Percentiles rank a stretch among this genome's conserved stretches.
Conservation (phyloP, 2,113 vertebrate genomes). For the Coregonus clupeaformis region DNA sequence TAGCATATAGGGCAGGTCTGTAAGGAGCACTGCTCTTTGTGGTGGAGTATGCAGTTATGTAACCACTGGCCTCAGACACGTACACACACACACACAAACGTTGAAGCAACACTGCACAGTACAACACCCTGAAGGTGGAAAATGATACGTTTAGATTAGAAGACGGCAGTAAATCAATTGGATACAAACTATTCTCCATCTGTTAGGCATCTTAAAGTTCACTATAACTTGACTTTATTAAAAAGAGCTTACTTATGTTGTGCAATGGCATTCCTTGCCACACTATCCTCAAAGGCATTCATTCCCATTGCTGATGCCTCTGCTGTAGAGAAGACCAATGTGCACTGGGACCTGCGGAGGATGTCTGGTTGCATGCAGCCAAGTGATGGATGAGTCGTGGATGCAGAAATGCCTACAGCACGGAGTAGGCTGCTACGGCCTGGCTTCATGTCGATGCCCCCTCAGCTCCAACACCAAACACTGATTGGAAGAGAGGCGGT, state of each 20-base stretch:
- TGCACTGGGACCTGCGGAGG: slow-evolving; percentile 37
- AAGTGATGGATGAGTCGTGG: slow-evolving; percentile 39
- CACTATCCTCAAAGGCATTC: neutral
- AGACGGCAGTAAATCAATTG: too few species aligned
- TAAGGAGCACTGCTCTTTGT: slow-evolving; percentile 6
- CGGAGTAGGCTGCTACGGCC: neutral
- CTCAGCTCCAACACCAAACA: neutral
- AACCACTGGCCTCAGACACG: neutral
- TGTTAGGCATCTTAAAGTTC: too few species aligned
- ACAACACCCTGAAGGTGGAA: too few species aligned
- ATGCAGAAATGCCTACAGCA: slow-evolving; percentile 26
- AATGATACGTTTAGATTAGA: too few species aligned
- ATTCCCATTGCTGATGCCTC: slow-evolving; percentile 19
- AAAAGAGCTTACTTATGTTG: too few species aligned
- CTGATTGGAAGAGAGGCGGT: neutral
- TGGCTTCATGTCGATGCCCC: neutral
- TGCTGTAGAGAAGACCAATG: slow-evolving; percentile 38
- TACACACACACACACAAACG: neutral
- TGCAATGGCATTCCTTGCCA: too few species aligned
- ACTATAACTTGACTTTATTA: too few species aligned
- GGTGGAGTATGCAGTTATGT: slow-evolving; percentile 11
- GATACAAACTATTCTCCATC: too few species aligned
- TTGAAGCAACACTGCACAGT: neutral
- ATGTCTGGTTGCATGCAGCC: slow-evolving; percentile 30
- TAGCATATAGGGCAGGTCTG: slow-evolving; percentile 18